Evolutionary conservation across 2,797 vertebrate species (phyloP), one percentile per base, ranked within the genome.

Genomic region (Falco novaeseelandiae): DNA sequence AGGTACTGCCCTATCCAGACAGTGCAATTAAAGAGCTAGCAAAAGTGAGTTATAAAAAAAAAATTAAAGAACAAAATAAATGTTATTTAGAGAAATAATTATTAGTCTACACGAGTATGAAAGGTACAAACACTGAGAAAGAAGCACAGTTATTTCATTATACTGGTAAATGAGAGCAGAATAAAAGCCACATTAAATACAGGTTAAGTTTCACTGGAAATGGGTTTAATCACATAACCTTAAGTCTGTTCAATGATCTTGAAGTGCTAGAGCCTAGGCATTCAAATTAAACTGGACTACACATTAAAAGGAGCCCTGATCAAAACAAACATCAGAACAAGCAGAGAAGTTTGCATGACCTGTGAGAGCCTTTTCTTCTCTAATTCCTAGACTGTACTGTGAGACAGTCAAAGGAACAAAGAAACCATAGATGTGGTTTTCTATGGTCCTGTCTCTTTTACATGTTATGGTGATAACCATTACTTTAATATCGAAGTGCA

Each of bases 281-380:
- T 83, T 95, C 72, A 83, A 71, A 78, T 72, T 69, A 76, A 86
- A 78, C 32, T 72, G 69, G 62, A 76, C 79, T 65, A 51, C n/a
- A 83, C 32, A 46, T 63, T 77, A 67, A 92, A 93, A 90, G 51
- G 12, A 73, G 16, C 30, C 44, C 44, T 57, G 59, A 87, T 67
- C 29, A 70, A 93, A 89, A 79, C 69, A 88, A 91, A 71, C 18
- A 83, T 40, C 82, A 49, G 71, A 91, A 86, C 34, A 90, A 91
- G 44, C 9, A 76, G n/a, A 83, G 29, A 83, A 66, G 54, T 79
- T 90, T 87, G 42, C 57, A 76, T 54, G 63, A 83, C 55, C 52
- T 58, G 18, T 22, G 51, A 73, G 14, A 90, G 42, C 44, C 59
- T 92, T 73, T 90, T 76, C 70, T 90, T 82, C 48, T 66, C 55